Conservation (phyloP, 2,113 vertebrate species). For the Rhynchopsitta pachyrhyncha region DNA sequence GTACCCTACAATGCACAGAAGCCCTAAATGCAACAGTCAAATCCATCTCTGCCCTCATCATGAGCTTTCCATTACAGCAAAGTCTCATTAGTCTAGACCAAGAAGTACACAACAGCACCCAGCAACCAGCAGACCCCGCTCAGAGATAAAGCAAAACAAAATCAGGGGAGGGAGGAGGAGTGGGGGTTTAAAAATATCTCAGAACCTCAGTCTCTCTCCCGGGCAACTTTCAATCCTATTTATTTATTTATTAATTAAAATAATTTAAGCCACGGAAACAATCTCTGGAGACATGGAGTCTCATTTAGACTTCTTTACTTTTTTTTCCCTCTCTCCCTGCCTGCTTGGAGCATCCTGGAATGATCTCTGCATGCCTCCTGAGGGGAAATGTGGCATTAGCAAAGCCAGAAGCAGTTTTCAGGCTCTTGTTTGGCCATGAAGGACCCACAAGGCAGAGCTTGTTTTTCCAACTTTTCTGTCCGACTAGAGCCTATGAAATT, state of each 20-base stretch:
- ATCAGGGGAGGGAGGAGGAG: background rate
- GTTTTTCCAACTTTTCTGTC: background rate
- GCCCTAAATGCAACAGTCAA: background rate
- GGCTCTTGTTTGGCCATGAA: background rate
- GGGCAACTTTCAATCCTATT: constrained; percentile 55
- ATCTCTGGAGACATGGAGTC: constrained; percentile 39
- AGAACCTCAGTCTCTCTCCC: constrained; percentile 8
- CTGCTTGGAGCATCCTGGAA: constrained; percentile 19
- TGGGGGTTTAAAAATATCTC: constrained; percentile 39
- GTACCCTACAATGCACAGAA: background rate
- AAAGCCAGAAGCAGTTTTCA: constrained; percentile 11
- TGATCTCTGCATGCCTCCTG: background rate
- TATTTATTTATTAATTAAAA: constrained; percentile 78
- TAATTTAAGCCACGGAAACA: constrained; percentile 63
- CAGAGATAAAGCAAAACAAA: background rate
- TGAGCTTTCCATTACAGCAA: background rate
- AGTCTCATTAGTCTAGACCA: background rate
- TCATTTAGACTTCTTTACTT: constrained; percentile 46
- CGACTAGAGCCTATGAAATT: background rate
- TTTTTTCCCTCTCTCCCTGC: background rate
- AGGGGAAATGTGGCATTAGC: background rate
- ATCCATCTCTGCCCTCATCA: background rate
- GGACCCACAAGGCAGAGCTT: background rate
- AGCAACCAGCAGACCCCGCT: background rate
- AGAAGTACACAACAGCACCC: background rate